phyloP scores from a whole-genome alignment of 1,140 invertebrate species.

The Centruroides sculpturatus region DNA sequence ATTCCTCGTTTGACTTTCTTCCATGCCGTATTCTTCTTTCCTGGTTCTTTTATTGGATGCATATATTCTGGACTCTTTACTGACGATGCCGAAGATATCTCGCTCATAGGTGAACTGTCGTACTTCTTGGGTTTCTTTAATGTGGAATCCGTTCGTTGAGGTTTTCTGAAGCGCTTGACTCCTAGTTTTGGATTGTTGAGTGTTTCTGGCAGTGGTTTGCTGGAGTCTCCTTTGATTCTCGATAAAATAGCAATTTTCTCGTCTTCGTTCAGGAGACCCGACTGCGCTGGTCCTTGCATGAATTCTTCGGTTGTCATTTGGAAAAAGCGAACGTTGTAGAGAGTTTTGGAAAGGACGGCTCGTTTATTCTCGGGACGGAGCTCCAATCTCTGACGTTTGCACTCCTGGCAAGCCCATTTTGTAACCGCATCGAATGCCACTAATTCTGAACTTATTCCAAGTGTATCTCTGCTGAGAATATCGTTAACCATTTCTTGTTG shows the following conservation, averaged over 20 bases:
- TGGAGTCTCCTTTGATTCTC: constrained; percentile 10
- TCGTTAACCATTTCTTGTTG: constrained; percentile 40
- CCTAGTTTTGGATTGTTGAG: background rate
- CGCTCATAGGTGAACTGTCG: too few relatives aligned
- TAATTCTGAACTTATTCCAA: constrained; percentile 18
- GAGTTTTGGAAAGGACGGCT: constrained; percentile 40
- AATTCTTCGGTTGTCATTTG: constrained; percentile 46
- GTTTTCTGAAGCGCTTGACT: background rate
- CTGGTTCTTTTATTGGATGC: too few relatives aligned
- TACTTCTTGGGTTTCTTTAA: too few relatives aligned
- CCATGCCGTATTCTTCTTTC: too few relatives aligned
- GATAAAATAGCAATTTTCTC: constrained; percentile 25
- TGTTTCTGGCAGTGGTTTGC: constrained; percentile 8
- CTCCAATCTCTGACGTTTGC: constrained; percentile 44
- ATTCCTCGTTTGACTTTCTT: too few relatives aligned
- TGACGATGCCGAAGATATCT: too few relatives aligned
- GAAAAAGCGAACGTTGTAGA: constrained; percentile 48
- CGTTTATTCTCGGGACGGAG: constrained; percentile 43
- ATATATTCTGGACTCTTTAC: too few relatives aligned
- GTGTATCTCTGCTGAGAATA: constrained; percentile 39
- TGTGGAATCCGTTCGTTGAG: too few relatives aligned
- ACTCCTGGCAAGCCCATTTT: constrained; percentile 49
- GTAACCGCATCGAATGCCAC: constrained; percentile 21
- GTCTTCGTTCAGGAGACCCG: constrained; percentile 26
- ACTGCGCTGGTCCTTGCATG: constrained; percentile 30